Evolutionary conservation across 2,113 vertebrate species (phyloP).

Genomic region (Guaruba guarouba): DNA sequence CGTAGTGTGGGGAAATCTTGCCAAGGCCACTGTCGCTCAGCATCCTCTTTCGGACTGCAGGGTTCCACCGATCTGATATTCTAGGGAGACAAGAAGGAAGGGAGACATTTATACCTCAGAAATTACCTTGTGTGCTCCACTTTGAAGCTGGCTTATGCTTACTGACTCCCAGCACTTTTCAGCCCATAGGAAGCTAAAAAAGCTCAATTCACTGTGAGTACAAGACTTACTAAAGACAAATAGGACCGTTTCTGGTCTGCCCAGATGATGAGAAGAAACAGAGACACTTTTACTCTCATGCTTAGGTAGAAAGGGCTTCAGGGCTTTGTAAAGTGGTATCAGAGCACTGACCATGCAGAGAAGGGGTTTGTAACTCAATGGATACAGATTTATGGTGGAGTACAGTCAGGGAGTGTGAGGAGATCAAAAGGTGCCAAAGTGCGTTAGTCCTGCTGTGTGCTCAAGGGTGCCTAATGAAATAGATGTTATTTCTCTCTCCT

Average conservation of each 20-base stretch:
- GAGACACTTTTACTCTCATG: not conserved
- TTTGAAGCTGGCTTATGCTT: not conserved
- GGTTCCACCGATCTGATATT: slow-evolving; percentile 78
- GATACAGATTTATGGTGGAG: not conserved
- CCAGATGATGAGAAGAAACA: not conserved
- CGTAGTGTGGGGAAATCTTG: slow-evolving; percentile 69
- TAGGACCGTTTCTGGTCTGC: not conserved
- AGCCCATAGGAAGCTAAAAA: not conserved
- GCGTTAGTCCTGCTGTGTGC: not conserved
- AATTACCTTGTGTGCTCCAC: not conserved
- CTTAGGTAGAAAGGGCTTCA: not conserved
- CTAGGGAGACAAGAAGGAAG: slow-evolving; percentile 27
- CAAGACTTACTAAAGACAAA: not conserved
- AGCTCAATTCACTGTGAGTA: not conserved
- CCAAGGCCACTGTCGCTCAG: slow-evolving; percentile 73
- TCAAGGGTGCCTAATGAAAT: not conserved
- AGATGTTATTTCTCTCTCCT: not conserved
- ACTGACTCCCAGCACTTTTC: not conserved
- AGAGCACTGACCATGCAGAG: not conserved
- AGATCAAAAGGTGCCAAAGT: not conserved
- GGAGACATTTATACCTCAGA: not conserved
- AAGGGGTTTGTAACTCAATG: not conserved
- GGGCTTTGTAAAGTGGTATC: not conserved
- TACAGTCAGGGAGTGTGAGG: not conserved
- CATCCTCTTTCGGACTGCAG: slow-evolving; percentile 72